phyloP scores from a whole-genome alignment of 2,113 vertebrate genomes.

The Rhinoderma darwinii region DNA sequence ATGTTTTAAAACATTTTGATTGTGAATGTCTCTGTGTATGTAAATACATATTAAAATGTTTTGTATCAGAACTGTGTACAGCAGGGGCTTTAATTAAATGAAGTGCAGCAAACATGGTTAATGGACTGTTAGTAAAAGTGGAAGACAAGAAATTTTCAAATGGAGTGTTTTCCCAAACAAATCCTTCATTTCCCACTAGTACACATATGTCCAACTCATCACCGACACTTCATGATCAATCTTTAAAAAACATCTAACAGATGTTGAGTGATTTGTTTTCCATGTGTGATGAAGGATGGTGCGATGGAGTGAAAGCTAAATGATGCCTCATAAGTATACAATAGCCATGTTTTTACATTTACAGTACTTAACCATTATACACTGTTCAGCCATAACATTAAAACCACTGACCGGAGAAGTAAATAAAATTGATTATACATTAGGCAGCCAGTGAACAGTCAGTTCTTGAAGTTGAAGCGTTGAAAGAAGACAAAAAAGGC shows the following conservation, averaged over 20 bases:
- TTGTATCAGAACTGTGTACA: neutral
- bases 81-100: neutral
- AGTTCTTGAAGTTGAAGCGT: too few relatives aligned
- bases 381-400: too few relatives aligned
- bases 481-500: too few relatives aligned
- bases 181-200: neutral
- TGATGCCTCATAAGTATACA: too few relatives aligned
- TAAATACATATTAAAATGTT: neutral
- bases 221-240: slow-evolving; percentile 32
- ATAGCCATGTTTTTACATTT: too few relatives aligned
- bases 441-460: too few relatives aligned
- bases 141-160: neutral
- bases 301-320: neutral
- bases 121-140: neutral
- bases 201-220: slow-evolving; percentile 37
- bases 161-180: neutral
- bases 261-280: slow-evolving; percentile 24
- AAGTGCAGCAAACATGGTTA: neutral
- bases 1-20: neutral
- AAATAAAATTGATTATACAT: too few relatives aligned
- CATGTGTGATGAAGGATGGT: neutral
- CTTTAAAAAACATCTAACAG: slow-evolving; percentile 25
- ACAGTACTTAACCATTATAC: too few relatives aligned
- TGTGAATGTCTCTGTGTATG: neutral
- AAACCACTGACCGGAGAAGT: too few relatives aligned